Conservation (phyloP, 2,888 invertebrate species). For the Eristalis intricaria region DNA sequence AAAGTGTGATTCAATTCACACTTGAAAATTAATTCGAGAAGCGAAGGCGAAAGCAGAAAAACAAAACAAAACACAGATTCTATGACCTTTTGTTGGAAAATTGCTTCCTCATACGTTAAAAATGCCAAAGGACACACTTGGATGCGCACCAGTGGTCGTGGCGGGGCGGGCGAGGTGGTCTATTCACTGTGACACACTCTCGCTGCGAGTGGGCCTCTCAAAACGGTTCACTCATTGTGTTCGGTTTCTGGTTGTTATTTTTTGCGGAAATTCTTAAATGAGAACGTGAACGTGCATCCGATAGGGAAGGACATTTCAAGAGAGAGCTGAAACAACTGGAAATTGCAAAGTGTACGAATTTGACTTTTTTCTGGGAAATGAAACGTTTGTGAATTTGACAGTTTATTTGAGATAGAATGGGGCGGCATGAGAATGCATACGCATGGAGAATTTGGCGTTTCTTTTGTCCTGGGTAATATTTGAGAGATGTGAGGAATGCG, state of each 20-base stretch:
- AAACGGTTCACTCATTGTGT: not conserved
- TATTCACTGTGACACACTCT: not conserved
- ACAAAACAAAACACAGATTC: not conserved
- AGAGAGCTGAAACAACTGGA: not conserved
- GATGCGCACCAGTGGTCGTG: not conserved
- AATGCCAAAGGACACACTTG: constrained; percentile 41
- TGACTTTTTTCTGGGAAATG: not conserved
- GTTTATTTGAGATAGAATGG: not conserved
- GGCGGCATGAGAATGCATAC: too few relatives aligned
- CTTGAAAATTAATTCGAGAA: constrained; percentile 19
- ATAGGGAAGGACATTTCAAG: constrained; percentile 40
- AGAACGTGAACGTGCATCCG: constrained; percentile 57
- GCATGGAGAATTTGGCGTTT: too few relatives aligned
- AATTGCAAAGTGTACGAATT: not conserved
- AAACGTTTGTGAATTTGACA: not conserved
- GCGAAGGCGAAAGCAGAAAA: not conserved
- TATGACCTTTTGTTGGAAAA: constrained; percentile 23
- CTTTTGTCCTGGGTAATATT: too few relatives aligned
- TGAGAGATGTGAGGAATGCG: too few relatives aligned
- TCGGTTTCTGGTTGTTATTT: not conserved
- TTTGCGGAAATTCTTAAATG: constrained; percentile 30
- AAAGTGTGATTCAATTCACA: constrained; percentile 28
- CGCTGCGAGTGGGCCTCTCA: not conserved
- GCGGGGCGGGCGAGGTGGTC: not conserved
- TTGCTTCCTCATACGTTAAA: constrained; percentile 13